Conservation (phyloP, 2,797 vertebrate genomes). For the Caiman crocodilus region DNA sequence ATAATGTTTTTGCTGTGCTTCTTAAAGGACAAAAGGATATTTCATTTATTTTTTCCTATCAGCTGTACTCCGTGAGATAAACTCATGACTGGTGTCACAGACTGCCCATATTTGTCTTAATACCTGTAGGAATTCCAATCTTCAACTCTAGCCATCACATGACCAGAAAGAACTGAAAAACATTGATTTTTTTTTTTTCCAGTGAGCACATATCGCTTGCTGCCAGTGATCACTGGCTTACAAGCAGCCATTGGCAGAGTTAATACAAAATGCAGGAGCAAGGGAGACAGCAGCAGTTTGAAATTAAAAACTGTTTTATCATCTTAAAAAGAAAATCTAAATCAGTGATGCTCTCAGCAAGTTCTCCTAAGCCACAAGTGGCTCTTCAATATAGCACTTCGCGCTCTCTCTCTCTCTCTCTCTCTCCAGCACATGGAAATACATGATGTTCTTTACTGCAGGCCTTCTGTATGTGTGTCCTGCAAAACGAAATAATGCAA, state of each 20-base stretch:
- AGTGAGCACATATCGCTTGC: conserved; percentile 19
- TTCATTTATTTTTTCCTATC: conserved; percentile 21
- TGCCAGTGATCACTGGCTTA: neutral
- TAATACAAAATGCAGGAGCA: neutral
- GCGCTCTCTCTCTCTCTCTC: no score
- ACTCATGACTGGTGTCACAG: conserved; percentile 77
- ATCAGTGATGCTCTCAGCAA: neutral
- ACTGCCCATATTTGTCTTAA: conserved; percentile 68
- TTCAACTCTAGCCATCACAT: conserved; percentile 63
- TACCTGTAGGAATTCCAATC: conserved; percentile 78
- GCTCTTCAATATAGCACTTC: no score
- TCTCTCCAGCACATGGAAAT: no score
- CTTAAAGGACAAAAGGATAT: neutral
- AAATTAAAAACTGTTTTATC: neutral
- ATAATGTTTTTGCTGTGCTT: neutral
- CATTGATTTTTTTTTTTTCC: conserved; percentile 50
- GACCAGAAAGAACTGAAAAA: conserved; percentile 50
- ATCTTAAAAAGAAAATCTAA: neutral
- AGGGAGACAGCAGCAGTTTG: neutral
- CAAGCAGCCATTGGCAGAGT: neutral
- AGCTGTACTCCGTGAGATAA: conserved; percentile 69
- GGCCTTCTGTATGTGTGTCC: no score
- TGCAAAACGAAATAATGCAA: no score
- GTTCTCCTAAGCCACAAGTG: no score
- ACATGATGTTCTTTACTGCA: no score